Base-by-base conservation (phyloP, 2,888 invertebrate genomes). In the Ochropacha duplaris region DNA sequence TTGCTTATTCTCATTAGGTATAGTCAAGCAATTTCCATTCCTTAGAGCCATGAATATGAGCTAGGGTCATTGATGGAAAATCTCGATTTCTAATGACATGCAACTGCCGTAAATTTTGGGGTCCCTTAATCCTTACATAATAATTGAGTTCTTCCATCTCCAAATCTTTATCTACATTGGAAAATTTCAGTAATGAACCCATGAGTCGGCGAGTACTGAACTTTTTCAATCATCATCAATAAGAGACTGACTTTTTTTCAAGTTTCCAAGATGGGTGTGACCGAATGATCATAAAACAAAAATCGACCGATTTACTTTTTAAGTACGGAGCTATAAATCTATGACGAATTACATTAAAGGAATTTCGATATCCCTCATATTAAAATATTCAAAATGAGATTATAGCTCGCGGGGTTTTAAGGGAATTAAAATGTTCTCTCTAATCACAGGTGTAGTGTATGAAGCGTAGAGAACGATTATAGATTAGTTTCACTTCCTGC, bases 401-500 rank as follows among this genome's bases (percentile, higher is more conserved):
- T 59, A 57, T 58, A 51, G 62, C 66, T 61, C 58, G 54, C 57
- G 58, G 39, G 50, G n/a, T 59, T 54, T 54, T 16, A 51, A 50
- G 26, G 54, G 54, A 22, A 49, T 58, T 39, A 51, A 39, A 51
- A 39, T 22, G 22, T 5, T 26, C 22, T 54, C 31, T 56, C 31
- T 50, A 56, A 56, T 52, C 19, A 52, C 31, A 54, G 54, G 44
- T 56, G 54, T 51, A 57, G 44, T 56, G 54, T 51, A 57, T 24
- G 31, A 54, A 57, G 50, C 60, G 57, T 63, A 56, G 64, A 57
- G 67, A 58, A 65, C 68, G 68, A 82, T 82, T 82, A 81, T 59
- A 74, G 65, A 81, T 85, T 82, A 64, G 80, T 69, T 79, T 72
- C 78, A 82, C 81, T 81, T 83, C 83, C 81, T 84, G 81, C 65